These are phyloP conservation scores for Aleiodes alternator DNA, from an alignment of 2,888 invertebrate species.

Conservation along the genomic window DNA sequence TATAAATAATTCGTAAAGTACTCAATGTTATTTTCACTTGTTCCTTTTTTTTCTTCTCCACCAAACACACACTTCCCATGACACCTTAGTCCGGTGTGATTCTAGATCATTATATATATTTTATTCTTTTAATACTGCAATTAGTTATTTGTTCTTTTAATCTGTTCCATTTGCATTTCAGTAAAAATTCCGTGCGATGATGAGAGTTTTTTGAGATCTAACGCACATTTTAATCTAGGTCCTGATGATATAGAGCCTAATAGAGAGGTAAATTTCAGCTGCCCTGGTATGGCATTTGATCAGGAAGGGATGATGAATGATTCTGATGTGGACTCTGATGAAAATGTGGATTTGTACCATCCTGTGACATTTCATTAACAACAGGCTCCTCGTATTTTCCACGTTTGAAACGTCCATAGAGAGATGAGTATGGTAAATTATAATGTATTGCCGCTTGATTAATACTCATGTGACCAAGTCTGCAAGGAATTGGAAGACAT, in stretches of 20 bases:
- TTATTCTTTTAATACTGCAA: conserved; percentile 48
- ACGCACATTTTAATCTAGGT: conserved; percentile 48
- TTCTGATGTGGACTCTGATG: conserved; percentile 74
- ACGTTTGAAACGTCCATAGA: conserved; percentile 92
- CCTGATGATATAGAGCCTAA: conserved; percentile 62
- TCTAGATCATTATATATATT: conserved; percentile 19
- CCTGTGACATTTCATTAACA: conserved; percentile 73
- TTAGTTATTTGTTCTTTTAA: conserved; percentile 34
- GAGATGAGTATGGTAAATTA: conserved; percentile 92
- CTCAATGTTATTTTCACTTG: conserved; percentile 35
- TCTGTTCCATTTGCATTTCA: conserved; percentile 8
- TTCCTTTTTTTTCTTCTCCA: conserved; percentile 28
- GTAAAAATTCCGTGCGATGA: conserved; percentile 27
- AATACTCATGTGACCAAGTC: conserved; percentile 94
- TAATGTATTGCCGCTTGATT: conserved; percentile 95
- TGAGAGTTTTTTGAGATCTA: conserved; percentile 42
- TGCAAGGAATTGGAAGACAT: conserved; percentile 65
- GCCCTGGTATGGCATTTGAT: conserved; percentile 75
- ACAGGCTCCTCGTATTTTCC: conserved; percentile 84
- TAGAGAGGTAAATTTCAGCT: conserved; percentile 75
- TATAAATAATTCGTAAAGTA: conserved; percentile 28
- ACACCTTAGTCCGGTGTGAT: conserved; percentile 44
- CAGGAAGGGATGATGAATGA: conserved; percentile 73
- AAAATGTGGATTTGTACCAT: conserved; percentile 72
- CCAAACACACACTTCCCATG: conserved; percentile 42